Conservation (phyloP, 2,113 vertebrate genomes). For the Odocoileus virginianus region DNA sequence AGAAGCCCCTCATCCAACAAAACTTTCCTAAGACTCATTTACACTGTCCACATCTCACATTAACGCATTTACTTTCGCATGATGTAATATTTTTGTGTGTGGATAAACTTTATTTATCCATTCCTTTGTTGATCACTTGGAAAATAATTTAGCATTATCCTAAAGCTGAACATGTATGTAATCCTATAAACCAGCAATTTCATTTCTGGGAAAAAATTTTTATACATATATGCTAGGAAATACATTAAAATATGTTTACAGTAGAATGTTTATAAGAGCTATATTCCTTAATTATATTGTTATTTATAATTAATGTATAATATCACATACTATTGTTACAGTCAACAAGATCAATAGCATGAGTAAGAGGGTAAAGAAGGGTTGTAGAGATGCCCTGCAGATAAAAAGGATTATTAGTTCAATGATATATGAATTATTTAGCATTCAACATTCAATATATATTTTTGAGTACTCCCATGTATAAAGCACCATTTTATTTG, state of each 20-base stretch:
- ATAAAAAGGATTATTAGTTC: constrained; percentile 11
- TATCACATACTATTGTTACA: not conserved
- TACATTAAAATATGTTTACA: not conserved
- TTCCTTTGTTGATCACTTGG: not conserved
- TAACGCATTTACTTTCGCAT: not conserved
- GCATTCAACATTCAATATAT: constrained; percentile 10
- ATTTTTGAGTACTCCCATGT: not conserved
- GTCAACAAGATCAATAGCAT: not conserved
- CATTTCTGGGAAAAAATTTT: not conserved
- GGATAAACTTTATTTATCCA: not conserved
- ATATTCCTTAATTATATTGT: not conserved
- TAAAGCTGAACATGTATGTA: not conserved
- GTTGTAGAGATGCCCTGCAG: not conserved
- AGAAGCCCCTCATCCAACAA: not conserved
- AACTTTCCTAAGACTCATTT: not conserved
- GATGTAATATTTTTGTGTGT: not conserved
- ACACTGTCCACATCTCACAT: not conserved
- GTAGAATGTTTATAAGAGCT: not conserved
- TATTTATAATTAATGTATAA: not conserved
- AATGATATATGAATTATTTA: constrained; percentile 48
- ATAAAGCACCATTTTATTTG: not conserved
- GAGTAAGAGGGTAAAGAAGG: not conserved
- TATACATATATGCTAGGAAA: not conserved
- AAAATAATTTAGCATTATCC: not conserved
- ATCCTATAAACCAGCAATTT: not conserved